A percentile compares a stretch with the other conserved stretches of the same genome.
phyloP scores from a whole-genome alignment of 2,113 vertebrate genomes.

The Muntiacus reevesi region DNA sequence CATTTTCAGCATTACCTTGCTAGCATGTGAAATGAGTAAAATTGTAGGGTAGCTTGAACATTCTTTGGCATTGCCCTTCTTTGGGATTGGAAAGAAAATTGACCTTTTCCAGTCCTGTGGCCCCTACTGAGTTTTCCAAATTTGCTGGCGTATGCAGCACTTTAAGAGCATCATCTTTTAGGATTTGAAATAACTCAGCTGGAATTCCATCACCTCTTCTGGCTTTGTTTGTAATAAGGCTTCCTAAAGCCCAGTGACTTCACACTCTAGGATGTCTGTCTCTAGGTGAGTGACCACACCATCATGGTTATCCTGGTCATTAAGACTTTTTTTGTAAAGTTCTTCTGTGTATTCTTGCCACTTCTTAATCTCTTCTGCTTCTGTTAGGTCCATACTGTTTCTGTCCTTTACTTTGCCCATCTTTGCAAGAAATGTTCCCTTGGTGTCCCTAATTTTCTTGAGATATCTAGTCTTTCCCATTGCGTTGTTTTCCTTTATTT shows the following conservation, averaged over 20 bases:
- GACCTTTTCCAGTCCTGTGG: neutral
- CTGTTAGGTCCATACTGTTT: neutral
- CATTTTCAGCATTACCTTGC: neutral
- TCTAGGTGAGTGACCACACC: neutral
- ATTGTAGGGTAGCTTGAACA: neutral
- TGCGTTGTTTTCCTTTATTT: neutral
- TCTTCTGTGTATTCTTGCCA: neutral
- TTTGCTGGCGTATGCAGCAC: neutral
- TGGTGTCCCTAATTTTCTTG: neutral
- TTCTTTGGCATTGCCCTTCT: neutral
- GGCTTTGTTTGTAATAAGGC: neutral
- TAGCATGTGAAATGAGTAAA: neutral
- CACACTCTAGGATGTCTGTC: neutral
- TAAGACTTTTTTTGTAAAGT: neutral
- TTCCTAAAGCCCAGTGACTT: neutral
- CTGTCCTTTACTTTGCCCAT: neutral
- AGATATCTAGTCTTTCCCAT: neutral
- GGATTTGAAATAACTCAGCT: neutral
- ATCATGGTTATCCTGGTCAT: neutral
- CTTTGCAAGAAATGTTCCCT: neutral
- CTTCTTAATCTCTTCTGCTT: neutral
- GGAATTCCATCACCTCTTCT: neutral
- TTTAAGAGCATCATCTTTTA: neutral
- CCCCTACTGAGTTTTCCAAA: neutral
- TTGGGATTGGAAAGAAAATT: neutral